phyloP scores from a whole-genome alignment of 2,888 invertebrate genomes.

The Drosophila anomelani region DNA sequence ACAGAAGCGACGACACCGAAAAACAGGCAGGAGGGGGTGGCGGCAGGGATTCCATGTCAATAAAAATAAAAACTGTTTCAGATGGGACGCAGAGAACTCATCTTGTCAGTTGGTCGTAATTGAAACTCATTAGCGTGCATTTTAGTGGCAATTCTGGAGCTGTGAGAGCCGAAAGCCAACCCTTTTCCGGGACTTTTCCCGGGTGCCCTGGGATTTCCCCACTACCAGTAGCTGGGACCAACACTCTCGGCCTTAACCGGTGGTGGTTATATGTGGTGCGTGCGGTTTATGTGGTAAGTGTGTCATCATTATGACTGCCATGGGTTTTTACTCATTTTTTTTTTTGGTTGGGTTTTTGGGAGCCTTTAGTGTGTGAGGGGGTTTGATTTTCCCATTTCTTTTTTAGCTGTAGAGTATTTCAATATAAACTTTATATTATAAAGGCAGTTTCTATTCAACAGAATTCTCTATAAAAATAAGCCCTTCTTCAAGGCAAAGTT shows the following conservation, averaged over 20 bases:
- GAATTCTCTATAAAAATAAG: neutral
- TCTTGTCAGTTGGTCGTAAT: conserved; percentile 63
- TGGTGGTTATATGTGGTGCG: conserved; percentile 44
- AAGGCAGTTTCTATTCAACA: neutral
- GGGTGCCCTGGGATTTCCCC: neutral
- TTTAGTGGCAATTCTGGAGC: conserved; percentile 74
- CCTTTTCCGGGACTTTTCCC: conserved; percentile 57
- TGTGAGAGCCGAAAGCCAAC: conserved; percentile 51
- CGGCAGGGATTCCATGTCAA: conserved; percentile 45
- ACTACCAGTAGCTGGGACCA: neutral
- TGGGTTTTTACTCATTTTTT: conserved; percentile 46
- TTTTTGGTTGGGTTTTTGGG: conserved; percentile 20
- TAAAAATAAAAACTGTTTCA: conserved; percentile 65
- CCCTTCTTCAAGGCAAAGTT: neutral
- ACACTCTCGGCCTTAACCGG: conserved; percentile 16
- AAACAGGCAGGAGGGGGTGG: conserved; percentile 3
- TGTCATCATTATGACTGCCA: conserved; percentile 67
- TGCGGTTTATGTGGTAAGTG: conserved; percentile 79
- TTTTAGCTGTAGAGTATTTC: neutral
- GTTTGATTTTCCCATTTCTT: neutral
- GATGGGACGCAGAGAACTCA: conserved; percentile 32
- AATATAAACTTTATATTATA: neutral
- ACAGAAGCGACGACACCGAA: conserved; percentile 62
- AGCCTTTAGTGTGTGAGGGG: conserved; percentile 20
- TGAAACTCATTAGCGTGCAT: conserved; percentile 80